Evolutionary conservation across 2,888 invertebrate species (phyloP), one percentile per base, ranked within the genome.

Genomic region (Cantharis lateralis): DNA sequence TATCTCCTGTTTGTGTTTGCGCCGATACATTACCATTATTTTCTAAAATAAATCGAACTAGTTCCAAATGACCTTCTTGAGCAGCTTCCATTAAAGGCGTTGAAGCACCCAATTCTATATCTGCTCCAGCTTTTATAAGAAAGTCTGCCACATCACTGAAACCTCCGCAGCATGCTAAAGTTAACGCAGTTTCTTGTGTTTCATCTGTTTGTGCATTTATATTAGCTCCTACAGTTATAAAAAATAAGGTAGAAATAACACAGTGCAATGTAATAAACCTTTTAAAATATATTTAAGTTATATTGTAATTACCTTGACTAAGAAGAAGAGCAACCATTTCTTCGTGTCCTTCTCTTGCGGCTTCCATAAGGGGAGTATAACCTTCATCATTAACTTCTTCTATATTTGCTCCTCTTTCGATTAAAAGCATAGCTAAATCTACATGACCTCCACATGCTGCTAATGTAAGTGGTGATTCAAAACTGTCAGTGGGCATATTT

Each of bases 381-480:
- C 99, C 98, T 90, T 99, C 99, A 88, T 99, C 99, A 89, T 99
- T 99, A 76, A 98, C 98, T 90, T 98, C 98, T 89, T 99, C 99
- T 85, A 99, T 96, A 89, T 98, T 98, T 77, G 99, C 99, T 80
- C 99, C 99, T 76, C 98, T 92, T 87, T 98, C 98, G 81, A 99
- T 94, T 79, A 99, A 91, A 84, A 99, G 90, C 91, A 97, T 95
- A 4, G 99, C 99, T 84, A 99, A 91, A 87, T 99, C 98, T 72
- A 98, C 97, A 89, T 99, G 99, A 10, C 99, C 99, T 78, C 99
- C 99, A 89, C 99, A 99, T 68, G 99, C 98, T 72, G 99, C 99
- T 83, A 99, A 90, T 28, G 99, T 99, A 82, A 99, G 91, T 18
- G 99, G 99, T 9, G 98, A 99, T 90, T 99, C 99, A 90, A 99